Conservation (phyloP, 2,113 vertebrate genomes). For the human (Homo sapiens) region DNA sequence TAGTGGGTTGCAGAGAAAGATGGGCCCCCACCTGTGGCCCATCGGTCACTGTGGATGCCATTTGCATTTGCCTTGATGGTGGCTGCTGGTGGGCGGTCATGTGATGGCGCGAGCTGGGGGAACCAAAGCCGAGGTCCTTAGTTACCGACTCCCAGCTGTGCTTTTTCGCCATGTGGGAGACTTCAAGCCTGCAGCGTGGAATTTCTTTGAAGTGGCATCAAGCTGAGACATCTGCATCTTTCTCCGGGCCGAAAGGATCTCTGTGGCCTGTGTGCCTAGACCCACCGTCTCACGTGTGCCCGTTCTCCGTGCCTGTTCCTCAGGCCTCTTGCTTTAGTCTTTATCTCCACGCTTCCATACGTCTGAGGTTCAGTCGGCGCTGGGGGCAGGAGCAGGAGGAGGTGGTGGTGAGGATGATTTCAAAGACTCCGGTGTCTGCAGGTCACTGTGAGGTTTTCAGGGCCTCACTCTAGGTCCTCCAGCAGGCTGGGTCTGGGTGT, state of each 20-base stretch:
- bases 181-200: not conserved
- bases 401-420: not conserved
- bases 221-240: not conserved
- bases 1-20: fast-evolving
- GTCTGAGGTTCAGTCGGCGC: not conserved
- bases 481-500: not conserved
- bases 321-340: not conserved
- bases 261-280: not conserved
- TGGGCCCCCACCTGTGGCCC: not conserved
- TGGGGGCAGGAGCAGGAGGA: not conserved
- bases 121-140: not conserved
- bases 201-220: not conserved
- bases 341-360: fast-evolving
- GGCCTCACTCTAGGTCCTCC: not conserved
- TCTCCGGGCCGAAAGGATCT: not conserved
- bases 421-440: fast-evolving
- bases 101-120: not conserved
- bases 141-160: not conserved
- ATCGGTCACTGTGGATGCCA: not conserved
- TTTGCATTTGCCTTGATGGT: not conserved
- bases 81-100: fast-evolving
- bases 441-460: not conserved
- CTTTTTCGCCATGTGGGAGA: not conserved
- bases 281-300: fast-evolving
- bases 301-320: fast-evolving